Evolutionary conservation across 2,888 invertebrate genomes (phyloP).

Genomic region (Helicoverpa assulta): DNA sequence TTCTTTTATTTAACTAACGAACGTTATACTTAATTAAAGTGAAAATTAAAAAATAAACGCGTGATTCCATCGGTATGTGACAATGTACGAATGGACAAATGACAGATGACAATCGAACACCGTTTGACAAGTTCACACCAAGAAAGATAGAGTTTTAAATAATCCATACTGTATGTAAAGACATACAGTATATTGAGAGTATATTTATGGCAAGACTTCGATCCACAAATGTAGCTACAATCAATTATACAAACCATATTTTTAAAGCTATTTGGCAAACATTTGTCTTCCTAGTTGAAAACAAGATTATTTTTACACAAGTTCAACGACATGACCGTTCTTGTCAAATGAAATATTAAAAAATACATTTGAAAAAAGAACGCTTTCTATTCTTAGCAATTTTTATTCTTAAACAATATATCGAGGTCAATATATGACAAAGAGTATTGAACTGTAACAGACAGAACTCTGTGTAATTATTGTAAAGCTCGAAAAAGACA

Average conservation of each 20-base stretch:
- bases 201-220: too few relatives aligned
- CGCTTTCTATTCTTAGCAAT: background rate
- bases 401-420: background rate
- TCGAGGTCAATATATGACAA: background rate
- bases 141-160: too few relatives aligned
- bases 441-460: background rate
- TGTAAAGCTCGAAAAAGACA: background rate
- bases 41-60: too few relatives aligned
- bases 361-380: background rate
- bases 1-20: too few relatives aligned
- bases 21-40: too few relatives aligned
- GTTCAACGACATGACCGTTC: slow-evolving; percentile 42
- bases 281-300: slow-evolving; percentile 32
- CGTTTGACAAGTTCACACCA: too few relatives aligned
- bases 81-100: too few relatives aligned
- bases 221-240: slow-evolving; percentile 8
- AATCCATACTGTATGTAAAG: slow-evolving; percentile 8
- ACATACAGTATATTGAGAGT: too few relatives aligned
- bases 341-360: slow-evolving; percentile 16
- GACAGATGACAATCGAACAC: too few relatives aligned
- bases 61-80: too few relatives aligned
- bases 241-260: slow-evolving; percentile 23
- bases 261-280: slow-evolving; percentile 33
- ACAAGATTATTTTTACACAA: slow-evolving; percentile 47
- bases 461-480: background rate